These are phyloP conservation scores for Brachionichthys hirsutus DNA, from an alignment of 2,113 vertebrate genomes.

Conservation along the genomic window DNA sequence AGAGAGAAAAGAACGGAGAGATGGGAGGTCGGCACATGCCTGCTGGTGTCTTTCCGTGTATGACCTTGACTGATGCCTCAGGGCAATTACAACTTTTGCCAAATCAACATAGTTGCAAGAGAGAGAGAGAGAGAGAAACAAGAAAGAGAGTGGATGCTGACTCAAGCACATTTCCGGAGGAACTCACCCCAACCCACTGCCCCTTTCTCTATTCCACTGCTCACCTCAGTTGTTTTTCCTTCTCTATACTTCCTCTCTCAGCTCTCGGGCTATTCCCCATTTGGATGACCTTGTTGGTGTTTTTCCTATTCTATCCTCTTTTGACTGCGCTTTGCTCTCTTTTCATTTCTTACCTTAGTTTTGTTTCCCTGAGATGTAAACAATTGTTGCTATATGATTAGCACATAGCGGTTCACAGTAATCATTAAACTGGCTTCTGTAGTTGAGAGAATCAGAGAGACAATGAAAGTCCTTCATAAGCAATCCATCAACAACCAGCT, in stretches of 20 bases:
- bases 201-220: constrained; percentile 12
- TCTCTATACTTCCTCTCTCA: neutral
- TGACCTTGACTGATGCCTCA: constrained; percentile 65
- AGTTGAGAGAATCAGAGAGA: constrained; percentile 14
- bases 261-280: neutral
- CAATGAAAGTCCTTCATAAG: too few species aligned
- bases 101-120: constrained; percentile 35
- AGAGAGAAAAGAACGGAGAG: too few species aligned
- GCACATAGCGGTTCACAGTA: too few species aligned
- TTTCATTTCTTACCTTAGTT: constrained; percentile 22
- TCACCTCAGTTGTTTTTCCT: neutral
- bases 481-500: too few species aligned
- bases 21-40: constrained; percentile 13
- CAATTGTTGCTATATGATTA: too few species aligned
- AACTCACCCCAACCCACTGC: constrained; percentile 48
- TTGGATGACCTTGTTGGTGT: neutral
- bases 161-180: constrained; percentile 67
- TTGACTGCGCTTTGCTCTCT: neutral
- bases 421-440: neutral
- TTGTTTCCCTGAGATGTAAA: constrained; percentile 43
- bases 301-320: neutral
- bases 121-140: constrained; percentile 11
- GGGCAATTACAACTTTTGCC: constrained; percentile 30
- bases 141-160: constrained; percentile 59
- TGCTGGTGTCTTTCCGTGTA: constrained; percentile 39